These are phyloP conservation scores for Sminthurides bifidus DNA, from an alignment of 1,140 invertebrate species.

Conservation along the genomic window DNA sequence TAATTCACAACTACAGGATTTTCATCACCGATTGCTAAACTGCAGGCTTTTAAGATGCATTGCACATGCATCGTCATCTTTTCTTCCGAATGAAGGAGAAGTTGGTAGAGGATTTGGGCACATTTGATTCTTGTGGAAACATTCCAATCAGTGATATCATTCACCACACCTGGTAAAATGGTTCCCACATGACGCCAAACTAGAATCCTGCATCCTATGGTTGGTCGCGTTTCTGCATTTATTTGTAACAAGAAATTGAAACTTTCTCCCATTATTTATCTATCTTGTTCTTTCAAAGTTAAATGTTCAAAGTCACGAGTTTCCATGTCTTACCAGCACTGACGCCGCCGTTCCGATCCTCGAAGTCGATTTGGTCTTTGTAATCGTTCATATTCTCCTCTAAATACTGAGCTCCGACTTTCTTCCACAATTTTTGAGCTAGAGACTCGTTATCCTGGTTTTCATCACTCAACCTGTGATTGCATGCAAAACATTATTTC, in stretches of 20 bases:
- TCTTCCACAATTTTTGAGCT: constrained; percentile 51
- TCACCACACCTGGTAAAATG: constrained; percentile 50
- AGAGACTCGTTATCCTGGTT: constrained; percentile 47
- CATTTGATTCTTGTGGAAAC: constrained; percentile 48
- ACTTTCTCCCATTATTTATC: not conserved
- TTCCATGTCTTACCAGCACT: not conserved
- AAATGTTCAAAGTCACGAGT: constrained; percentile 32
- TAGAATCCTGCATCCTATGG: constrained; percentile 59
- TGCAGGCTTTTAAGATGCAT: constrained; percentile 44
- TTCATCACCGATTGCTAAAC: constrained; percentile 45
- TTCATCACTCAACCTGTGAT: constrained; percentile 52
- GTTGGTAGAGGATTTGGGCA: constrained; percentile 54
- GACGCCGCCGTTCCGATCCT: constrained; percentile 33
- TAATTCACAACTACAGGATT: constrained; percentile 49
- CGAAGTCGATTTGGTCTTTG: constrained; percentile 60
- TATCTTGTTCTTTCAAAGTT: not conserved
- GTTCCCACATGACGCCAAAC: constrained; percentile 55
- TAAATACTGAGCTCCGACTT: constrained; percentile 53
- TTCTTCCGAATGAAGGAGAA: constrained; percentile 56
- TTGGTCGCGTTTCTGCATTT: constrained; percentile 50
- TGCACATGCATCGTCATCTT: constrained; percentile 54
- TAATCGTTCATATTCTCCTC: constrained; percentile 64
- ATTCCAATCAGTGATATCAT: constrained; percentile 61
- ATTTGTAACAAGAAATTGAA: not conserved
- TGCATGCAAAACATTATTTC: not conserved